Percentiles rank a stretch among this genome's conserved stretches.
Conservation (phyloP, 2,113 vertebrate genomes). For the Sarotherodon lohbergeri region DNA sequence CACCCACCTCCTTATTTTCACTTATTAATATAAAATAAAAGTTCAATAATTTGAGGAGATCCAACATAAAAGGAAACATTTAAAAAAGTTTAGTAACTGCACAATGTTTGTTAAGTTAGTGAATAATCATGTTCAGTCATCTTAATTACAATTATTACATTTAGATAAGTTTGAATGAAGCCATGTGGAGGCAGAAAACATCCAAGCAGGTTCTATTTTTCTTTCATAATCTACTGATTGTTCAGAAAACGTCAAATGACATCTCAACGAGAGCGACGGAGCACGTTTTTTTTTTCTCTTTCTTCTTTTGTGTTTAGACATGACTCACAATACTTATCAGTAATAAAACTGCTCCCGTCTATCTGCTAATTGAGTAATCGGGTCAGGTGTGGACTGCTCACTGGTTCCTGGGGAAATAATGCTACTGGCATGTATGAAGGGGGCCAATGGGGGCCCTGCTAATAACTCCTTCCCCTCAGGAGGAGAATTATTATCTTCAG, state of each 20-base stretch:
- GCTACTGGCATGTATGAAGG: fast-evolving
- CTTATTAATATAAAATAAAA: neutral
- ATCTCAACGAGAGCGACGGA: neutral
- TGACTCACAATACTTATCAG: neutral
- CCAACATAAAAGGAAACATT: neutral
- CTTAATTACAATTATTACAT: neutral
- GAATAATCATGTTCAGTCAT: neutral
- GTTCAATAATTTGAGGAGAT: fast-evolving
- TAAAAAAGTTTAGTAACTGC: neutral
- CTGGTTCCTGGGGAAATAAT: neutral
- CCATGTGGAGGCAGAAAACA: neutral
- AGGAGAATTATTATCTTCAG: neutral
- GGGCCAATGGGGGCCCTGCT: neutral
- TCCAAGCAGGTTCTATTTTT: neutral
- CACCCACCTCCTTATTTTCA: neutral
- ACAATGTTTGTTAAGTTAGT: neutral
- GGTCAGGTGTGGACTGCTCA: too few species aligned
- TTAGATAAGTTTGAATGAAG: neutral
- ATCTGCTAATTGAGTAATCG: neutral
- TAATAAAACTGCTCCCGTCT: neutral
- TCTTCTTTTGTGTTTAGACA: neutral
- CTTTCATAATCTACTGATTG: neutral
- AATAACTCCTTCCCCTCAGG: neutral
- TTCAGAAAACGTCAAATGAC: neutral
- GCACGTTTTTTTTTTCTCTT: fast-evolving